These are phyloP conservation scores for Cephonodes hylas DNA, from an alignment of 2,888 invertebrate species.

Conservation along the genomic window DNA sequence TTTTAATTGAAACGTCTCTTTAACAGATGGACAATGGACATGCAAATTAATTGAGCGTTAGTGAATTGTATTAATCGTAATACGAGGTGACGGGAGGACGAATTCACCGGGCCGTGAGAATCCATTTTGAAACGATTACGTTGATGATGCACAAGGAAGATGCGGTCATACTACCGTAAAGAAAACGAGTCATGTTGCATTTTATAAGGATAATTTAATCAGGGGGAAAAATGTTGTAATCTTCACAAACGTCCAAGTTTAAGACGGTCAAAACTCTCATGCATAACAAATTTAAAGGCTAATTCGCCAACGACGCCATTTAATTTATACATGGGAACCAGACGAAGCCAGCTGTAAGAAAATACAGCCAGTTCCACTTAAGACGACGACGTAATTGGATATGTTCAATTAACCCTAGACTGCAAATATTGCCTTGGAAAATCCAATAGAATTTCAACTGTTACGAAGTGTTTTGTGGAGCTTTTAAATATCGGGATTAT, in stretches of 20 bases:
- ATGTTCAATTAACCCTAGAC: constrained; percentile 29
- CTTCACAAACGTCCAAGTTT: background rate
- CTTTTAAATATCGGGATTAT: too few species aligned
- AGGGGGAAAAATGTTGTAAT: too few species aligned
- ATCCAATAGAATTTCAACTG: background rate
- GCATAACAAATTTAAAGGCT: background rate
- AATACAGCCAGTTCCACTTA: constrained; percentile 28
- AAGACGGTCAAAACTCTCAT: background rate
- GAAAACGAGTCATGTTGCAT: background rate
- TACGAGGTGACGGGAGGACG: background rate
- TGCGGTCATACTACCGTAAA: background rate
- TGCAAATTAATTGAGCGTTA: constrained; percentile 56
- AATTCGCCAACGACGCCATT: background rate
- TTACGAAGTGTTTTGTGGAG: background rate
- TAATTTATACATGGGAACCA: constrained; percentile 17
- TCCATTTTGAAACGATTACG: background rate
- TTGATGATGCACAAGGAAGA: background rate
- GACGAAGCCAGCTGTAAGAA: constrained; percentile 28
- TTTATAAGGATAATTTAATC: background rate
- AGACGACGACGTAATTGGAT: constrained; percentile 26
- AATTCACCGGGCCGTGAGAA: background rate
- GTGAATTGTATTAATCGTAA: constrained; percentile 25
- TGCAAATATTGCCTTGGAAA: constrained; percentile 17
- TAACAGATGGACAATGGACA: constrained; percentile 37
- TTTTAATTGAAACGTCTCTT: constrained; percentile 55